These are phyloP conservation scores for Diploscapter pachys DNA, from an alignment of 1,140 invertebrate genomes.

Conservation along the genomic window DNA sequence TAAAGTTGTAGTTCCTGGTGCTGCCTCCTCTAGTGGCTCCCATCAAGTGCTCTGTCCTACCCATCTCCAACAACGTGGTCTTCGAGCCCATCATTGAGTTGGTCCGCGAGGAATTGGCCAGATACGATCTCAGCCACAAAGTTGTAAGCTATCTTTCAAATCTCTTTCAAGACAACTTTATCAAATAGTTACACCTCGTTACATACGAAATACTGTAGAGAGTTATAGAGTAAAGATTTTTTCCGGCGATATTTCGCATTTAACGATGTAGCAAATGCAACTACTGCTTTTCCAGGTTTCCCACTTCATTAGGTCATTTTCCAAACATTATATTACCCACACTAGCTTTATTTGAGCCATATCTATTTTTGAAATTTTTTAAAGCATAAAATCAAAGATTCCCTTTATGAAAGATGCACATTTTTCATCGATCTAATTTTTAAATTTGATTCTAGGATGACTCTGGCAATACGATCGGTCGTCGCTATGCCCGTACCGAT, in stretches of 20 bases:
- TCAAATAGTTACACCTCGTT: too few relatives aligned
- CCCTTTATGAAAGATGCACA: background rate
- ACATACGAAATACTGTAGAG: too few relatives aligned
- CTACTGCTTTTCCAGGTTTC: too few relatives aligned
- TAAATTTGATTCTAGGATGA: conserved; percentile 69
- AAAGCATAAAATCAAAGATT: background rate
- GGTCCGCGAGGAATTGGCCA: conserved; percentile 75
- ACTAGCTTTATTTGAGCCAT: too few relatives aligned
- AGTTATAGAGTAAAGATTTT: too few relatives aligned
- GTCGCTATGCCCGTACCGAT: conserved; percentile 84
- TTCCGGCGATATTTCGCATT: too few relatives aligned
- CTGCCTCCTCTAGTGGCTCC: conserved; percentile 86
- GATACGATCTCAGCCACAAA: conserved; percentile 81
- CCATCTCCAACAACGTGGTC: conserved; percentile 81
- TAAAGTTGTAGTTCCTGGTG: conserved; percentile 65
- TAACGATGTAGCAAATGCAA: too few relatives aligned
- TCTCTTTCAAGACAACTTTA: conserved; percentile 17
- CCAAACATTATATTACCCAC: background rate
- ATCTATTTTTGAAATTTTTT: conserved; percentile 17
- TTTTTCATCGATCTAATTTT: conserved; percentile 2
- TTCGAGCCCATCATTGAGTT: conserved; percentile 79
- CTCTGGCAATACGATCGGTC: conserved; percentile 90
- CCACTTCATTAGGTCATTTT: too few relatives aligned
- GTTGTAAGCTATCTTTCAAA: conserved; percentile 61
- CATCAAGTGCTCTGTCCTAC: conserved; percentile 91